phyloP scores from a whole-genome alignment of 1,140 invertebrate genomes.

The Asobara japonica region DNA sequence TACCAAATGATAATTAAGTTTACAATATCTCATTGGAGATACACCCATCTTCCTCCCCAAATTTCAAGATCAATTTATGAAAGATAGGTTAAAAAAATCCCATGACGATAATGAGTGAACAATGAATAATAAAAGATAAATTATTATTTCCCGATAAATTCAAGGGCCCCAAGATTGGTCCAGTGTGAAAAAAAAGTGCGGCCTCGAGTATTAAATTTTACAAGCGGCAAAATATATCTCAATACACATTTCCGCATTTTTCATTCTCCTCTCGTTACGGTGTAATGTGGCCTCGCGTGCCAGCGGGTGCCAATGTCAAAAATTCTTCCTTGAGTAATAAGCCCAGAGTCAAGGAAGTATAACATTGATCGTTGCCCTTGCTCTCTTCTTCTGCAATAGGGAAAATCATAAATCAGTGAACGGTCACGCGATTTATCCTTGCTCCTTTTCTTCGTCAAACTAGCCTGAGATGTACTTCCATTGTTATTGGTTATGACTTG shows the following conservation, averaged over 20 bases:
- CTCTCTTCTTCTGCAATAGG: conserved; percentile 11
- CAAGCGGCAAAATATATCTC: conserved; percentile 32
- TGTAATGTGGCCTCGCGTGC: conserved; percentile 51
- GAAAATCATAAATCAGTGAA: conserved; percentile 5
- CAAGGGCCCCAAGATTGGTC: too few relatives aligned
- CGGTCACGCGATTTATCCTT: background rate
- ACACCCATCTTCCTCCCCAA: too few relatives aligned
- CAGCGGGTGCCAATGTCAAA: conserved; percentile 44
- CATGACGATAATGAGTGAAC: too few relatives aligned
- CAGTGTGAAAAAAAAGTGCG: background rate
- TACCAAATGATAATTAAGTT: too few relatives aligned
- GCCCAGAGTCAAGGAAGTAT: conserved; percentile 7
- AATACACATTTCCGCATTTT: too few relatives aligned
- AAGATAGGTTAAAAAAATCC: too few relatives aligned
- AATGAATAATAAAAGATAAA: too few relatives aligned
- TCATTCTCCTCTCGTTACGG: conserved; percentile 12
- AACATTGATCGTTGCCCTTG: conserved; percentile 13
- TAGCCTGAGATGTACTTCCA: conserved; percentile 26
- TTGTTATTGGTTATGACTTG: conserved; percentile 58
- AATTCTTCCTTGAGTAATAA: background rate
- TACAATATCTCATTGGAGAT: too few relatives aligned
- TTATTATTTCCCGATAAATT: background rate
- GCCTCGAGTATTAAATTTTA: conserved; percentile 5
- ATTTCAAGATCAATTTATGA: too few relatives aligned
- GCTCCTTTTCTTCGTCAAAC: background rate